phyloP scores from a whole-genome alignment of 1,140 invertebrate genomes.

The Neotoxoptera formosana region DNA sequence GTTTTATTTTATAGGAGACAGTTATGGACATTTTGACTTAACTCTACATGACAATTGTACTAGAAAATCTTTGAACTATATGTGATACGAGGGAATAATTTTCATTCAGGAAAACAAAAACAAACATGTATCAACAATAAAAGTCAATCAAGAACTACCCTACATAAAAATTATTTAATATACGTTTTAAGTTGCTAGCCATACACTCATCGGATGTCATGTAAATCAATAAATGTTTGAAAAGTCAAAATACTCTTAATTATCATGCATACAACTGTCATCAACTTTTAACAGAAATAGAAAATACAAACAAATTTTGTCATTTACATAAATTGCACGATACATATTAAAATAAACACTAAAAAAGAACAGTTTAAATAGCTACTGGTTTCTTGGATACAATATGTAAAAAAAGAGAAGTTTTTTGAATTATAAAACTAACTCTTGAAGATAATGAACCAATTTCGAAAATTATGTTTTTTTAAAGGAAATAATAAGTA shows the following conservation, averaged over 20 bases:
- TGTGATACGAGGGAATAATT: constrained; percentile 63
- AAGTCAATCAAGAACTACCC: not conserved
- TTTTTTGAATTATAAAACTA: no score
- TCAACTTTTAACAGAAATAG: not conserved
- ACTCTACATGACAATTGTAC: constrained; percentile 62
- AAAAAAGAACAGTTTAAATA: no score
- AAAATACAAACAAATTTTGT: not conserved
- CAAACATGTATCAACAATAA: constrained; percentile 60
- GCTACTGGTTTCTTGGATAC: no score
- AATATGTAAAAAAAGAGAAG: no score
- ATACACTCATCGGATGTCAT: not conserved
- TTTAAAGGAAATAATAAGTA: no score
- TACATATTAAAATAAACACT: no score
- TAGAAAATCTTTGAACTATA: constrained; percentile 61
- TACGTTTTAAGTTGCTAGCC: not conserved
- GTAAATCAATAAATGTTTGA: not conserved
- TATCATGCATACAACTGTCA: not conserved
- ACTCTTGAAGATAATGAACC: no score
- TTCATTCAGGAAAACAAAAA: constrained; percentile 64
- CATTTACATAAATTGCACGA: no score
- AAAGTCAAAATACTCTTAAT: not conserved
- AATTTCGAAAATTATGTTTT: no score
- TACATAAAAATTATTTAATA: not conserved
- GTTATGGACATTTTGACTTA: constrained; percentile 64
- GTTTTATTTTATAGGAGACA: constrained; percentile 63